A percentile compares a stretch with the other conserved stretches of the same genome.
These are phyloP conservation scores for Drosophila sproati DNA, from an alignment of 1,140 invertebrate genomes.

Conservation along the genomic window DNA sequence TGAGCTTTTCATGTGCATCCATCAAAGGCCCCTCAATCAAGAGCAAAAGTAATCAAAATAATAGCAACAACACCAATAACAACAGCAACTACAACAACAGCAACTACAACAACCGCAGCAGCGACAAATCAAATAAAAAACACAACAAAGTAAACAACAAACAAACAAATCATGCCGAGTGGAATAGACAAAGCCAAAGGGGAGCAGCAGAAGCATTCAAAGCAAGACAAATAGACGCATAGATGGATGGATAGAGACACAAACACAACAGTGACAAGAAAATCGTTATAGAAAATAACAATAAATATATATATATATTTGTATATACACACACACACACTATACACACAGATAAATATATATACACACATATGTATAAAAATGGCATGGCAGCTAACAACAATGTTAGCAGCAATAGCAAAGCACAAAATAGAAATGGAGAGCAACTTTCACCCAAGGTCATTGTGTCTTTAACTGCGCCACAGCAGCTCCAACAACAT, in stretches of 20 bases:
- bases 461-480: slow-evolving; percentile 83
- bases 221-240: slow-evolving; percentile 38
- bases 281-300: slow-evolving; percentile 71
- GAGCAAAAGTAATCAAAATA: slow-evolving; percentile 77
- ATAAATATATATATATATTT: slow-evolving; percentile 37
- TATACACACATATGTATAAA: slow-evolving; percentile 22
- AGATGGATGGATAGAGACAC: slow-evolving; percentile 35
- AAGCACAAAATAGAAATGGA: slow-evolving; percentile 79
- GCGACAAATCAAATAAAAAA: slow-evolving; percentile 45
- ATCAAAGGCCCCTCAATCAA: slow-evolving; percentile 66
- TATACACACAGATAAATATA: background rate
- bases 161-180: slow-evolving; percentile 50
- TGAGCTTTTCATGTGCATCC: slow-evolving; percentile 32
- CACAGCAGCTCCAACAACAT: slow-evolving; percentile 34
- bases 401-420: slow-evolving; percentile 42
- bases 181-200: slow-evolving; percentile 40
- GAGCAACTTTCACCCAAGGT: slow-evolving; percentile 84
- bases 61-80: slow-evolving; percentile 52
- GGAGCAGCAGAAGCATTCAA: slow-evolving; percentile 45
- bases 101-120: slow-evolving; percentile 17
- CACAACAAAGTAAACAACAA: slow-evolving; percentile 26
- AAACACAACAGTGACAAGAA: slow-evolving; percentile 52
- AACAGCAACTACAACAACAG: slow-evolving; percentile 24
- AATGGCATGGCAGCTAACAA: slow-evolving; percentile 43
- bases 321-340: background rate